These are phyloP conservation scores for Cliona cf. orientalis DNA, from an alignment of 37 sponge, comb jelly and placozoan genomes.

Conservation along the genomic window DNA sequence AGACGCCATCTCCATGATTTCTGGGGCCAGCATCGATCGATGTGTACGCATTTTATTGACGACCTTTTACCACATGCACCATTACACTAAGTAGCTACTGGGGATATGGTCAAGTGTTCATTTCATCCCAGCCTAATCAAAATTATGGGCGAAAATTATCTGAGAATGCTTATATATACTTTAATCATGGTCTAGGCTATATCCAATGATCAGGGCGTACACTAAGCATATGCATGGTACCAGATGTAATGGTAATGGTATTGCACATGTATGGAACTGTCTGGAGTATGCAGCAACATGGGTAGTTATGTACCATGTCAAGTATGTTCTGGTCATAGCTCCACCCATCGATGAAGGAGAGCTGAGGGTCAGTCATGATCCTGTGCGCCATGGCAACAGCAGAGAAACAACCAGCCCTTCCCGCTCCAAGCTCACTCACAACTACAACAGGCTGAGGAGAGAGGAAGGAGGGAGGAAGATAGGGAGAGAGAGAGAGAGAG, in stretches of 20 bases:
- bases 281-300: too few relatives aligned
- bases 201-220: too few relatives aligned
- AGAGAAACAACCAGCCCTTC: slow-evolving; percentile 59
- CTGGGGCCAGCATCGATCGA: too few relatives aligned
- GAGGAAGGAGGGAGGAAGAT: not conserved
- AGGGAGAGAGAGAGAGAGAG: slow-evolving; percentile 11
- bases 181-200: too few relatives aligned
- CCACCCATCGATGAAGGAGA: not conserved
- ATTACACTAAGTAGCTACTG: too few relatives aligned
- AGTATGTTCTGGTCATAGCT: slow-evolving; percentile 51
- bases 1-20: too few relatives aligned
- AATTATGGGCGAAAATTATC: not conserved
- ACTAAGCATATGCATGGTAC: too few relatives aligned
- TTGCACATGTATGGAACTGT: too few relatives aligned
- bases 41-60: too few relatives aligned
- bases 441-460: slow-evolving; percentile 51
- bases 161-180: not conserved
- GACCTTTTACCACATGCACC: too few relatives aligned
- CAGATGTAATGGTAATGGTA: too few relatives aligned
- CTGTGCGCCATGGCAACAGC: slow-evolving; percentile 48
- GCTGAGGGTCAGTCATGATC: slow-evolving; percentile 31
- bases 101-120: too few relatives aligned
- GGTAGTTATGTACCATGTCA: slow-evolving; percentile 34
- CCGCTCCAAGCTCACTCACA: slow-evolving; percentile 48
- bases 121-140: not conserved